phyloP scores from a whole-genome alignment of 1,140 invertebrate genomes.

The Episyrphus balteatus region DNA sequence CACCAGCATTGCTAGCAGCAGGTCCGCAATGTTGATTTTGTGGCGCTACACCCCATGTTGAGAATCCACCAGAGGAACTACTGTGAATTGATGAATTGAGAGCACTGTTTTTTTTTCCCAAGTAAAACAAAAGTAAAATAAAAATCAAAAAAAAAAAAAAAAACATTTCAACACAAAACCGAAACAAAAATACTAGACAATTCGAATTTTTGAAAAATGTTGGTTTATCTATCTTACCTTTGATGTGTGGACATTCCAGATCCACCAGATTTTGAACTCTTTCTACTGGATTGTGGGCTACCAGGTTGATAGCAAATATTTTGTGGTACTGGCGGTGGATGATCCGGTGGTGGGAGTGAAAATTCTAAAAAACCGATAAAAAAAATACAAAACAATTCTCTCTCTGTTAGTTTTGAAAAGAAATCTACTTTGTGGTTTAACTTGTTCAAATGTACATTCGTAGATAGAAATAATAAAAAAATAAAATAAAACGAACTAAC shows the following conservation, averaged over 20 bases:
- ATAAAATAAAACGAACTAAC: too few relatives aligned
- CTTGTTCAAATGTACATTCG: too few relatives aligned
- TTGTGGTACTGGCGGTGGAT: constrained; percentile 52
- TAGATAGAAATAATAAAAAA: too few relatives aligned
- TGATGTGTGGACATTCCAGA: constrained; percentile 35
- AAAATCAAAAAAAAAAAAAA: background rate
- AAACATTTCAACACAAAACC: background rate
- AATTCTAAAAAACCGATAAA: constrained; percentile 50
- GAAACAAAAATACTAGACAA: background rate
- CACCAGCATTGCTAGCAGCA: background rate
- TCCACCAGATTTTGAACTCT: constrained; percentile 33
- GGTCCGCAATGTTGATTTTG: constrained; percentile 21
- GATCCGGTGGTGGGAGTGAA: constrained; percentile 66
- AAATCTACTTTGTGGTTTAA: too few relatives aligned
- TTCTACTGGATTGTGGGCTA: constrained; percentile 32
- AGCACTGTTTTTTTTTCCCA: constrained; percentile 13
- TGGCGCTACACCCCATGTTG: constrained; percentile 31
- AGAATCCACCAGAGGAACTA: constrained; percentile 34
- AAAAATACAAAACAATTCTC: too few relatives aligned
- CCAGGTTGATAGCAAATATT: constrained; percentile 28
- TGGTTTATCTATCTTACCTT: constrained; percentile 25
- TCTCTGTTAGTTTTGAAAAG: too few relatives aligned
- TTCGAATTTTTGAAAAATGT: too few relatives aligned
- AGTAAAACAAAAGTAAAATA: background rate
- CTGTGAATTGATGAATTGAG: constrained; percentile 34